Conservation (phyloP, 2,113 vertebrate species). For the Anas platyrhynchos region DNA sequence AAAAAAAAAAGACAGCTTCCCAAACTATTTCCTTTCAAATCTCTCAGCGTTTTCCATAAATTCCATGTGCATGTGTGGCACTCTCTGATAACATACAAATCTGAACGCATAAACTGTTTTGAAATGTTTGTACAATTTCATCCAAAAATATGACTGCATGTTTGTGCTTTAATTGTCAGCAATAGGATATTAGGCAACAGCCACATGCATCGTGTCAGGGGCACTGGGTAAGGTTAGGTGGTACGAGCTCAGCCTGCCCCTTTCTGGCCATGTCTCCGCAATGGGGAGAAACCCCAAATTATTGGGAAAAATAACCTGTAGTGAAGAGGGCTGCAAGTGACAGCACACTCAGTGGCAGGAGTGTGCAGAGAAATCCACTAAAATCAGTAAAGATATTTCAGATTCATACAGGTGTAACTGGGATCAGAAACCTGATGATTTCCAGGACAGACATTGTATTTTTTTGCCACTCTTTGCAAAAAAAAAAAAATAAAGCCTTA, state of each 20-base stretch:
- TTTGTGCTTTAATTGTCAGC: conserved; percentile 62
- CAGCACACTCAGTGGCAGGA: background rate
- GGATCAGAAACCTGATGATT: background rate
- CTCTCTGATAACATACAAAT: conserved; percentile 65
- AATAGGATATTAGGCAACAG: conserved; percentile 37
- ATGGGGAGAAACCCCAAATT: background rate
- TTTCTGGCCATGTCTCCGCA: background rate
- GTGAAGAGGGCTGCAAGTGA: background rate
- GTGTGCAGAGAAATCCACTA: background rate
- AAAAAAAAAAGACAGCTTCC: conserved; percentile 49
- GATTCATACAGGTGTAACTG: background rate
- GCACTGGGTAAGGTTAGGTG: conserved; percentile 33
- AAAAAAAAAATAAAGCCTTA: background rate
- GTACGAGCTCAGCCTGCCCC: background rate
- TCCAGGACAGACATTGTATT: background rate
- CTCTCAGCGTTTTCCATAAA: conserved; percentile 62
- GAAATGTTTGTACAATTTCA: conserved; percentile 66
- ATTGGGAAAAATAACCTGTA: background rate
- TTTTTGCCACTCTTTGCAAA: background rate
- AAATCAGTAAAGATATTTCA: background rate
- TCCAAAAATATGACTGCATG: conserved; percentile 63
- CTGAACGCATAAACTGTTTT: conserved; percentile 64
- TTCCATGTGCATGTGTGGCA: conserved; percentile 58
- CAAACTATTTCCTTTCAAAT: conserved; percentile 64
- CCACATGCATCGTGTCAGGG: conserved; percentile 48